phyloP scores from a whole-genome alignment of 2,797 vertebrate species.

The Chrosomus eos region DNA sequence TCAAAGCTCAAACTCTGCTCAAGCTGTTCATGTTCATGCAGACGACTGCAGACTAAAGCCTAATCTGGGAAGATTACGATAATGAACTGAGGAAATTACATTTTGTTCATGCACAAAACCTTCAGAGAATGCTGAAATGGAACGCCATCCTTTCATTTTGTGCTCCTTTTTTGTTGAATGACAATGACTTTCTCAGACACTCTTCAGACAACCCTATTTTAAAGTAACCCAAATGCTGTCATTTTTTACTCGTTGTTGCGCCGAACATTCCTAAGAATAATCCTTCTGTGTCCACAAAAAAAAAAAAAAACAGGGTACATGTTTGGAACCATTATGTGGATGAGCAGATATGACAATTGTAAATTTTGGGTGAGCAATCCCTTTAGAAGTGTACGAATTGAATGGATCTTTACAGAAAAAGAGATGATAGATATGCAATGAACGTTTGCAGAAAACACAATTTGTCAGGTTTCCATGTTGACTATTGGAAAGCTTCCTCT shows the following conservation, averaged over 20 bases:
- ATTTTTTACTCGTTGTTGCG: background rate
- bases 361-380: background rate
- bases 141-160: background rate
- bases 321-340: background rate
- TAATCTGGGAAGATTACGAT: slow-evolving; percentile 64
- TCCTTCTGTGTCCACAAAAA: background rate
- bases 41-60: slow-evolving; percentile 48
- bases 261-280: background rate
- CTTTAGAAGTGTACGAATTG: background rate
- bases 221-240: background rate
- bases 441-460: background rate
- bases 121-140: slow-evolving; percentile 17
- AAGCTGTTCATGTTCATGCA: slow-evolving; percentile 49
- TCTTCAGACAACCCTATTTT: slow-evolving; percentile 15
- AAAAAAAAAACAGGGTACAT: background rate
- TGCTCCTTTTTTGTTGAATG: background rate
- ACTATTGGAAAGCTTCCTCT: slow-evolving; percentile 1
- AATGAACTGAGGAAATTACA: slow-evolving; percentile 62
- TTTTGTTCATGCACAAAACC: slow-evolving; percentile 25
- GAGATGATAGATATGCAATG: background rate
- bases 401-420: background rate
- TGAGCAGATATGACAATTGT: background rate
- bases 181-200: background rate
- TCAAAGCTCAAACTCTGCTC: slow-evolving; percentile 52
- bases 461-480: background rate